phyloP scores from a whole-genome alignment of 2,797 vertebrate species.

The Cryptoprocta ferox region DNA sequence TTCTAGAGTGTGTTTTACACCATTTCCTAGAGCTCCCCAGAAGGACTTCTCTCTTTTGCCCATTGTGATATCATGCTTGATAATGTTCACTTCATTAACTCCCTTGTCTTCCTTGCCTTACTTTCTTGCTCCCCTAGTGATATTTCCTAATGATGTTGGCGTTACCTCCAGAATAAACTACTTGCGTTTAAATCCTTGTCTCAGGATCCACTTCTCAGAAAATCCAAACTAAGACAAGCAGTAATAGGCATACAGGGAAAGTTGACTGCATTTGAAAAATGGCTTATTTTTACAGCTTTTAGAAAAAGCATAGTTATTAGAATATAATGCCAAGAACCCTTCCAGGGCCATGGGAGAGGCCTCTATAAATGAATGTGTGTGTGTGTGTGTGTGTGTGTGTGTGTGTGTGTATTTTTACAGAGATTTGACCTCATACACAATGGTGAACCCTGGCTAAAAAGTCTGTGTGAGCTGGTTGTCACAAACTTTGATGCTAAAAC shows the following conservation, averaged over 20 bases:
- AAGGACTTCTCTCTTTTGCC: neutral
- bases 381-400: neutral
- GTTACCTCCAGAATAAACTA: neutral
- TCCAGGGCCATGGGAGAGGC: neutral
- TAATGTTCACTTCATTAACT: neutral
- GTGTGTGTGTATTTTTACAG: neutral
- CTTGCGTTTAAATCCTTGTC: neutral
- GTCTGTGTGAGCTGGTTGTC: neutral
- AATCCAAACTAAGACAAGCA: neutral
- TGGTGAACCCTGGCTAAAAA: neutral
- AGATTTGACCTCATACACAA: neutral
- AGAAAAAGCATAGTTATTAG: neutral
- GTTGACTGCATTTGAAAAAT: neutral
- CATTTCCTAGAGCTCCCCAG: neutral
- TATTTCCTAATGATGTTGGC: neutral
- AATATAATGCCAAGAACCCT: neutral
- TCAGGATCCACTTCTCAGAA: neutral
- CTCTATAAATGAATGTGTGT: neutral
- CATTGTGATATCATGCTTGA: neutral
- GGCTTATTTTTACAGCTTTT: constrained; percentile 24
- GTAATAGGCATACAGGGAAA: neutral
- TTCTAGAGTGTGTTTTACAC: neutral
- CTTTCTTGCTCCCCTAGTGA: neutral
- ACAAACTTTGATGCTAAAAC: neutral
- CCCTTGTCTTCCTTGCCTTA: neutral